These are phyloP conservation scores for Pterostichus niger DNA, from an alignment of 2,888 invertebrate species.

Conservation along the genomic window DNA sequence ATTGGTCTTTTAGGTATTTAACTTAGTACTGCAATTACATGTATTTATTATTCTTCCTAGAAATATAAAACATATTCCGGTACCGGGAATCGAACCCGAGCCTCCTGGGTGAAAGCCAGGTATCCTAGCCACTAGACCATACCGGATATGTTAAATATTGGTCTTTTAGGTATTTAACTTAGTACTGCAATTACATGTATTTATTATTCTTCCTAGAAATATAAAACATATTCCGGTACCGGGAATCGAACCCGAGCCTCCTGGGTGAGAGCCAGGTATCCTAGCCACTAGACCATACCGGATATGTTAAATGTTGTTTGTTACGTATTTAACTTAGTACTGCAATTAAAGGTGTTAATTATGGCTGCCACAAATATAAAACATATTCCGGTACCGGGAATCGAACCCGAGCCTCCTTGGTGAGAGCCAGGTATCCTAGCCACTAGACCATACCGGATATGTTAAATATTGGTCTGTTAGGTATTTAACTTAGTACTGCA, in stretches of 20 bases:
- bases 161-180: too few relatives aligned
- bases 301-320: slow-evolving; percentile 70
- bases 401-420: slow-evolving; percentile 88
- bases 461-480: too few relatives aligned
- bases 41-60: too few relatives aligned
- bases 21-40: too few relatives aligned
- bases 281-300: slow-evolving; percentile 86
- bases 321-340: too few relatives aligned
- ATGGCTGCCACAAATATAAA: too few relatives aligned
- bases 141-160: slow-evolving; percentile 76
- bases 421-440: slow-evolving; percentile 87
- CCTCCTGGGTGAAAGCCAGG: slow-evolving; percentile 87
- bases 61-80: slow-evolving; percentile 77
- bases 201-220: too few relatives aligned
- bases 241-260: slow-evolving; percentile 88
- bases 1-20: too few relatives aligned
- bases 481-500: too few relatives aligned
- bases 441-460: slow-evolving; percentile 83
- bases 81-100: slow-evolving; percentile 88
- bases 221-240: slow-evolving; percentile 80
- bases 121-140: slow-evolving; percentile 86
- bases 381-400: slow-evolving; percentile 83
- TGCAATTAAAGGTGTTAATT: too few relatives aligned
- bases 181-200: too few relatives aligned
- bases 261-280: slow-evolving; percentile 87